Base-by-base conservation (phyloP, 2,888 invertebrate genomes). In the Gastracanthus pulcherrimus region DNA sequence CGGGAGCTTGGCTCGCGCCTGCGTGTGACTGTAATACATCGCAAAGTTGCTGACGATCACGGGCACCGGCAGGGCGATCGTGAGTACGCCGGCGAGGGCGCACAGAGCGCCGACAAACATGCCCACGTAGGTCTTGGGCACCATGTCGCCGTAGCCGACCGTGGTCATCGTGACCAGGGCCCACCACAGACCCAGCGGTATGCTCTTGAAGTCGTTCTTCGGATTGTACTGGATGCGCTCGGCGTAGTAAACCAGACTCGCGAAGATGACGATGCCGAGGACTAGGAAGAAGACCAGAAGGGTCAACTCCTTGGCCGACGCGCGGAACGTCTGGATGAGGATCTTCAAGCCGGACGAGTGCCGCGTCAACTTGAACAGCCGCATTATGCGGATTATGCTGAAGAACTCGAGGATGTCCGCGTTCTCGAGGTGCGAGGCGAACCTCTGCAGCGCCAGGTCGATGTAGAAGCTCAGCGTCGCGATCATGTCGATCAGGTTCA, bases 21-120 rank as follows among this genome's bases (percentile, higher is more conserved):
- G 94, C 88, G 97, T 97, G 92, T 97, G 97, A 87, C 97, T 97
- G 93, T 97, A 97, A 93, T 97, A 97, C 97, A 97, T 97, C 89
- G 97, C 97, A 93, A 99, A 99, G 94, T 99, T 99, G 92, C 98
- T 98, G 86, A 99, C 99, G 91, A 99, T 99, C 92, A 99, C 99
- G 87, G 99, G 99, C 89, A 99, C 98, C 86, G 99, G 99, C 90
- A 99, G 95, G 89, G 99, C 99, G 93, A 99, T 98, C 91, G 99
- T 99, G 89, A 99, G 94, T 91, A 99, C 99, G 93, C 99, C 99
- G 89, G 98, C 98, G 86, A 99, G 94, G 84, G 99, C 99, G 93
- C 99, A 99, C 69, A 99, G 94, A 19, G 98, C 98, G 86, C 99
- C 99, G 85, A 99, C 98, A 91, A 99, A 98, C 99, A 99, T 99